Evolutionary conservation across 2,113 vertebrate species (phyloP), one percentile per base, ranked within the genome.

Genomic region (Lamprotornis superbus): DNA sequence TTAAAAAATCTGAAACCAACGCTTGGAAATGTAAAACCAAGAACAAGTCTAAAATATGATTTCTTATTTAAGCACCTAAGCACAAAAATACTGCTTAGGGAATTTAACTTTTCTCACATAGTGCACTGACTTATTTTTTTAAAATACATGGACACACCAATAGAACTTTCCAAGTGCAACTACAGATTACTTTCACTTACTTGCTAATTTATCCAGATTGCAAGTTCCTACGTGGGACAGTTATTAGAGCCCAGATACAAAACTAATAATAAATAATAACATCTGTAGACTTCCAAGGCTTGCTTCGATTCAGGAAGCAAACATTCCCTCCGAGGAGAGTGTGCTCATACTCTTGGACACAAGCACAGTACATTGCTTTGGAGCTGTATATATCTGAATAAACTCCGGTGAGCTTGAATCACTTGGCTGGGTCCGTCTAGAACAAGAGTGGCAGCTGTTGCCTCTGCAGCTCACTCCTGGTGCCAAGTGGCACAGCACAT

Each of bases 311-410:
- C 19, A 24, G 33, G 39, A 94, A 78, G 12, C 56, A 78, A 79
- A n/a, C 10, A 33, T 25, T 70, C 19, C 21, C 6, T 40, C 52
- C 46, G 10, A 35, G 46, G 21, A 17, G 16, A 1, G 1, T 0
- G 0, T 13, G 0, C n/a, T n/a, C n/a, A n/a, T 6, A 6, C 3
- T 35, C 27, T 79, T 56, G 11, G n/a, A 25, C 27, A n/a, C 23
- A 42, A 19, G 21, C 22, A 42, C 40, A 44, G 46, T 40, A 57
- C 42, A 8, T 11, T 3, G 2, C 69, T 52, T 10, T 50, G 15
- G 28, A 25, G 4, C 31, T 3, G 1, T 18, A 14, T 3, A 24
- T 5, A 12, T 9, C 16, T 60, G 37, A 81, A 55, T 6, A 44
- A 78, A 39, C n/a, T 39, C 37, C 44, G 33, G 2, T 15, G 21